A percentile compares a stretch with the other conserved stretches of the same genome.
Conservation (phyloP, 2,797 vertebrate genomes). For the Podarcis siculus region DNA sequence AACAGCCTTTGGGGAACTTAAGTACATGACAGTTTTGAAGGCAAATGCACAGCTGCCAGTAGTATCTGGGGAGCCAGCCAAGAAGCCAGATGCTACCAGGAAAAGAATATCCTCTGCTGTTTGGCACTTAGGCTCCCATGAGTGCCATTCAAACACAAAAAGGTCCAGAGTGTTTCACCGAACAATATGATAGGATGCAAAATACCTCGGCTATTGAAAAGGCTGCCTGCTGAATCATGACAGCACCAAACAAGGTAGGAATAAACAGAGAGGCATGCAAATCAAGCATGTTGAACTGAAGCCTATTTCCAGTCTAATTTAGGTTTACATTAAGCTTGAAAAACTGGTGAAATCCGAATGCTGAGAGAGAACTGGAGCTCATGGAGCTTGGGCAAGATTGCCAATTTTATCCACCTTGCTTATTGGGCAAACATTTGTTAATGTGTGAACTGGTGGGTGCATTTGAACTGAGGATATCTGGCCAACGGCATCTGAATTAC, state of each 20-base stretch:
- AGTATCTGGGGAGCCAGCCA: constrained; percentile 54
- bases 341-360: neutral
- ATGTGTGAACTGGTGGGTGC: constrained; percentile 1
- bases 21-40: constrained; percentile 40
- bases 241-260: neutral
- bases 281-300: constrained; percentile 15
- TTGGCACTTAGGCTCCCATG: constrained; percentile 46
- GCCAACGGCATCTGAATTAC: neutral
- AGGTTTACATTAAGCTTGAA: neutral
- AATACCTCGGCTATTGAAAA: neutral
- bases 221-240: neutral
- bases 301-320: neutral
- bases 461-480: neutral
- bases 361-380: neutral
- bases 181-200: constrained; percentile 55
- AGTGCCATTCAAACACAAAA: constrained; percentile 57
- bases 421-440: neutral
- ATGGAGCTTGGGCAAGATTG: constrained; percentile 9
- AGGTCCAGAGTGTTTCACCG: constrained; percentile 22
- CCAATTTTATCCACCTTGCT: neutral
- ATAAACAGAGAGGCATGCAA: neutral
- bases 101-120: constrained; percentile 7
- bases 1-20: constrained; percentile 38
- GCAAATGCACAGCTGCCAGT: constrained; percentile 55
- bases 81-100: constrained; percentile 54